Evolutionary conservation across 2,888 invertebrate species (phyloP).

Genomic region (Arenicola marina): DNA sequence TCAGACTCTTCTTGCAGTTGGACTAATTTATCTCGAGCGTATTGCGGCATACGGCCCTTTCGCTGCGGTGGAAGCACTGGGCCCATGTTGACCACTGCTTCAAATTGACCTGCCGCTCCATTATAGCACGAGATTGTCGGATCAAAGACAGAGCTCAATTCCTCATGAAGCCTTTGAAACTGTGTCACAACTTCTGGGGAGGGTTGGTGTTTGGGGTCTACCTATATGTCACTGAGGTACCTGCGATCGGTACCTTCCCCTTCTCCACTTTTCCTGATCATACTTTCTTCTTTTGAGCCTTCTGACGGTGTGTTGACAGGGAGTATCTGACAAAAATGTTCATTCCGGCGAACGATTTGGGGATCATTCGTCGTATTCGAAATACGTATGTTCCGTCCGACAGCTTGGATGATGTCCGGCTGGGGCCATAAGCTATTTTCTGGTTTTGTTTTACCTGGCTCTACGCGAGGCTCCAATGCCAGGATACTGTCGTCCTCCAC

Average conservation of each 20-base stretch:
- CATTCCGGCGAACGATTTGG: conserved; percentile 12
- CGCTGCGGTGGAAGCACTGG: conserved; percentile 36
- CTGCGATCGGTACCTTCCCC: too few relatives aligned
- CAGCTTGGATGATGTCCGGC: conserved; percentile 19
- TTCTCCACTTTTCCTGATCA: too few relatives aligned
- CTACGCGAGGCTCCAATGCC: neutral
- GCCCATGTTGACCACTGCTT: conserved; percentile 38
- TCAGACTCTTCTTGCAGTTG: conserved; percentile 34
- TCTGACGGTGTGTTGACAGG: neutral
- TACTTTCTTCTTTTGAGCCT: neutral
- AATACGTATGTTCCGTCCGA: conserved; percentile 19
- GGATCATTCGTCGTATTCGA: conserved; percentile 20
- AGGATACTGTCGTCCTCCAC: too few relatives aligned
- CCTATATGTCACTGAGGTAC: conserved; percentile 3
- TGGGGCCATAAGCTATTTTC: conserved; percentile 5
- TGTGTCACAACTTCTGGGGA: neutral
- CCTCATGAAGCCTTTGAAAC: conserved; percentile 13
- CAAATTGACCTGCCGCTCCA: conserved; percentile 29
- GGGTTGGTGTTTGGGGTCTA: conserved; percentile 25
- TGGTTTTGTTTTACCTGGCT: neutral
- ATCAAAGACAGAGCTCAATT: conserved; percentile 31
- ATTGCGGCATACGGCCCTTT: conserved; percentile 36
- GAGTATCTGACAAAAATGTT: conserved; percentile 25
- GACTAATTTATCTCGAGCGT: conserved; percentile 29
- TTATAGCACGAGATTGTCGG: conserved; percentile 30